phyloP scores from a whole-genome alignment of 92 coral and sea anemone species.

The Scolanthus callimorphus region DNA sequence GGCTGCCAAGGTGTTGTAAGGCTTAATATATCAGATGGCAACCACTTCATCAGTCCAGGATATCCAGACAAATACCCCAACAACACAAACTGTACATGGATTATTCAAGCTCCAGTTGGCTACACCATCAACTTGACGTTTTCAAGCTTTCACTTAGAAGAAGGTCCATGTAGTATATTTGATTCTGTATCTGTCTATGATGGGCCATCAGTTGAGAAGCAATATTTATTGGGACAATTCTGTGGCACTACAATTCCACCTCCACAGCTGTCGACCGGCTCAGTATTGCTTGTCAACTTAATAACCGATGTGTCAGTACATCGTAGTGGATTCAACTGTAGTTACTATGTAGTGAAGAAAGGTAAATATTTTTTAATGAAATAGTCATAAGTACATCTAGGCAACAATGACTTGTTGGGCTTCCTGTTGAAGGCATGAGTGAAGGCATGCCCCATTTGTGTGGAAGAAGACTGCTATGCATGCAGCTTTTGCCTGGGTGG shows the following conservation, averaged over 20 bases:
- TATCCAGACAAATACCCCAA: constrained; percentile 18
- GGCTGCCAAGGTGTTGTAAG: too few species aligned
- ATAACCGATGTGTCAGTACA: constrained; percentile 1
- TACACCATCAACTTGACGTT: constrained; percentile 19
- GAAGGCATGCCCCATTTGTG: too few species aligned
- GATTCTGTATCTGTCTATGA: constrained; percentile 18
- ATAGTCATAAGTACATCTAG: too few species aligned
- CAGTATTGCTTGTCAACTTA: constrained; percentile 3
- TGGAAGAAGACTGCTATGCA: too few species aligned
- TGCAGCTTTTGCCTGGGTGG: too few species aligned
- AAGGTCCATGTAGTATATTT: background rate
- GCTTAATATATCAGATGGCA: too few species aligned
- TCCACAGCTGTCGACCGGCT: constrained; percentile 6
- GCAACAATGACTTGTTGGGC: too few species aligned
- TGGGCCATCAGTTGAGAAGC: constrained; percentile 15
- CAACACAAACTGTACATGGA: constrained; percentile 13
- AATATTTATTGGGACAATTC: constrained; percentile 15
- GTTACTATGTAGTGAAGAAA: constrained; percentile 12
- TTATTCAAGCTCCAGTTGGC: constrained; percentile 16
- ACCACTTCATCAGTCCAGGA: constrained; percentile 12
- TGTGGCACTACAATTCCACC: constrained; percentile 20
- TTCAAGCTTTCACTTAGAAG: constrained; percentile 6
- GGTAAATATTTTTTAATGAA: constrained; percentile 4
- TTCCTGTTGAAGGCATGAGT: too few species aligned
- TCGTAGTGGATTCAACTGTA: constrained; percentile 10